A percentile compares a stretch with the other conserved stretches of the same genome.
phyloP scores from a whole-genome alignment of 2,113 vertebrate species.

The Hucho hucho region DNA sequence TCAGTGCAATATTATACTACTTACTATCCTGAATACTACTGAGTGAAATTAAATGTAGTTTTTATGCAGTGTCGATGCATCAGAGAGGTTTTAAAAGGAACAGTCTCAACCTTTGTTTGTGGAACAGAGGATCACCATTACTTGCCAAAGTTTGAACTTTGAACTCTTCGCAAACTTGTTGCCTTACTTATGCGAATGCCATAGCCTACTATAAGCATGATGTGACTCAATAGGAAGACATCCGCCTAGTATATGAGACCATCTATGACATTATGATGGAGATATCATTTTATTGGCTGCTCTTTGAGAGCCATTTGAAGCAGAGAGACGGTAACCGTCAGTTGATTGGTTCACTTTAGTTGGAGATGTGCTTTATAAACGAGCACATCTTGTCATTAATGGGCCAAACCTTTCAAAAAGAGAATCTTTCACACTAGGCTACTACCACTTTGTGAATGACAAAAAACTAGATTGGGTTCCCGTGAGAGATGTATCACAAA shows the following conservation, averaged over 20 bases:
- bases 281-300: constrained; percentile 18
- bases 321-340: constrained; percentile 57
- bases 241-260: constrained; percentile 2
- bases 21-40: constrained; percentile 38
- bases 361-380: constrained; percentile 19
- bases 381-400: constrained; percentile 44
- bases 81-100: constrained; percentile 42
- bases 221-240: background rate
- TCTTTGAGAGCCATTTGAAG: constrained; percentile 33
- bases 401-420: constrained; percentile 65
- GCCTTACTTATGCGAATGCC: constrained; percentile 57
- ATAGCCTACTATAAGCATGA: constrained; percentile 12
- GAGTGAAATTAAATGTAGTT: constrained; percentile 33
- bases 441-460: constrained; percentile 11
- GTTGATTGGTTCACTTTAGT: constrained; percentile 41
- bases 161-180: constrained; percentile 55
- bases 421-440: constrained; percentile 26
- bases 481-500: background rate
- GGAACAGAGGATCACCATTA: constrained; percentile 54
- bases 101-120: constrained; percentile 4
- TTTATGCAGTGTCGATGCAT: constrained; percentile 62
- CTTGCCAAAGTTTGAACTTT: constrained; percentile 75
- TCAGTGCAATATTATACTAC: constrained; percentile 55
- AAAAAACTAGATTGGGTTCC: background rate
- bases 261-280: background rate